These are phyloP conservation scores for Hirtodrosophila trivittata DNA, from an alignment of 2,888 invertebrate species.

Conservation along the genomic window DNA sequence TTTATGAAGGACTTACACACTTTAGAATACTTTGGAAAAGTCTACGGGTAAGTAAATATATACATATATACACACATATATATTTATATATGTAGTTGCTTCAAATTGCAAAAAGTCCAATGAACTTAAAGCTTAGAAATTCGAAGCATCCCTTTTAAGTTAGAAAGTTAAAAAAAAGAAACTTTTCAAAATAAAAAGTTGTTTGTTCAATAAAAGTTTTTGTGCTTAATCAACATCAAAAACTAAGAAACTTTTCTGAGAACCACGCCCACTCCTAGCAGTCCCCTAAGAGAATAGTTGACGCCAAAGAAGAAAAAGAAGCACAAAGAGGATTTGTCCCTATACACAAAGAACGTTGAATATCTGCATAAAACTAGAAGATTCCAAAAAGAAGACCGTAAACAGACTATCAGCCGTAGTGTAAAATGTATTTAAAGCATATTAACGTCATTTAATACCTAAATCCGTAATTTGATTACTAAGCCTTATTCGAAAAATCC, in stretches of 20 bases:
- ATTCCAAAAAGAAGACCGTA: too few relatives aligned
- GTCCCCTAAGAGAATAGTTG: constrained; percentile 1
- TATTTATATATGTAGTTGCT: not conserved
- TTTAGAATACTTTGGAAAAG: too few relatives aligned
- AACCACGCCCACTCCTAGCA: not conserved
- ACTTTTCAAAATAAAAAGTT: constrained; percentile 23
- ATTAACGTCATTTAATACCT: too few relatives aligned
- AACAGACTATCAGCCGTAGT: too few relatives aligned
- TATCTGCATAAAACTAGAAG: too few relatives aligned
- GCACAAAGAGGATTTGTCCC: not conserved
- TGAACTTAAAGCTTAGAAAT: constrained; percentile 18
- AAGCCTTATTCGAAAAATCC: too few relatives aligned
- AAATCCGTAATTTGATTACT: too few relatives aligned
- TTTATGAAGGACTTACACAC: too few relatives aligned
- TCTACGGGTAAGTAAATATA: too few relatives aligned
- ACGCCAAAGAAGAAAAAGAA: not conserved
- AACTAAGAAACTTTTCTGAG: constrained; percentile 27
- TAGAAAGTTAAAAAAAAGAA: constrained; percentile 16
- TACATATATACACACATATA: not conserved
- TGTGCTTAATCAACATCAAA: constrained; percentile 43
- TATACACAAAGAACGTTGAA: too few relatives aligned
- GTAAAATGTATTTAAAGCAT: too few relatives aligned
- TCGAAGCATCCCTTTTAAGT: constrained; percentile 9
- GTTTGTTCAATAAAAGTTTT: constrained; percentile 36
- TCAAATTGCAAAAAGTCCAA: constrained; percentile 9